Evolutionary conservation across 2,797 vertebrate genomes (phyloP).

Genomic region (Takifugu rubripes): DNA sequence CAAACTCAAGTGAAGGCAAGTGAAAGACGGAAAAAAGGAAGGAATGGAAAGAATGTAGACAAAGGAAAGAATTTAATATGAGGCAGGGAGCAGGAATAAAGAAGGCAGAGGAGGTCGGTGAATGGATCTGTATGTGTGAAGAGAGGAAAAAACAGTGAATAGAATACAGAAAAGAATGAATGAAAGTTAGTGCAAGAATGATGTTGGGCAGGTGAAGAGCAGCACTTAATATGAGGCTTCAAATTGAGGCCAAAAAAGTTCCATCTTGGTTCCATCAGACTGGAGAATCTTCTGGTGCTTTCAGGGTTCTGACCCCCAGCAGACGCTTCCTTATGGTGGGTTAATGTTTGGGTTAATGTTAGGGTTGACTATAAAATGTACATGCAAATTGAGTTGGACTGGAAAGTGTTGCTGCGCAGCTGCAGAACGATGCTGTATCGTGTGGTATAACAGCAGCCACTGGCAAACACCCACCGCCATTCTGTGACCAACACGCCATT

Average conservation of each 20-base stretch:
- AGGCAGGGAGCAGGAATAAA: neutral
- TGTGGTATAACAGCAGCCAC: constrained; percentile 10
- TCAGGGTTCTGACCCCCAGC: no score
- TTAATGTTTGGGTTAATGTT: no score
- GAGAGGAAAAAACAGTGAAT: neutral
- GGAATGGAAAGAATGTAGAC: neutral
- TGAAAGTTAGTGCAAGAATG: no score
- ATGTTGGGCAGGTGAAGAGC: no score
- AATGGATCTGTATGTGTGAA: constrained; percentile 1
- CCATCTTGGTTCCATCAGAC: no score
- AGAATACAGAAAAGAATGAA: neutral
- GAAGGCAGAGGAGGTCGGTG: constrained; percentile 4
- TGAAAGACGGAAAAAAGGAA: constrained; percentile 1
- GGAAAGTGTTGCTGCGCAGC: no score
- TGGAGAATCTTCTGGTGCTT: no score
- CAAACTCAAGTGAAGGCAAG: constrained; percentile 27
- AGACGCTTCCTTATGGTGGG: no score
- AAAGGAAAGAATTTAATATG: neutral
- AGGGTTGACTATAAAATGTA: no score
- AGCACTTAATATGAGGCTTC: no score
- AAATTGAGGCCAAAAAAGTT: no score
- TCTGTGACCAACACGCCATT: constrained; percentile 26
- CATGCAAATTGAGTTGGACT: no score
- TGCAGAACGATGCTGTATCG: neutral
- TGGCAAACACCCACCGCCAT: constrained; percentile 17